These are phyloP conservation scores for Hydrolagus affinis DNA, from an alignment of 2,113 vertebrate genomes.

Conservation along the genomic window DNA sequence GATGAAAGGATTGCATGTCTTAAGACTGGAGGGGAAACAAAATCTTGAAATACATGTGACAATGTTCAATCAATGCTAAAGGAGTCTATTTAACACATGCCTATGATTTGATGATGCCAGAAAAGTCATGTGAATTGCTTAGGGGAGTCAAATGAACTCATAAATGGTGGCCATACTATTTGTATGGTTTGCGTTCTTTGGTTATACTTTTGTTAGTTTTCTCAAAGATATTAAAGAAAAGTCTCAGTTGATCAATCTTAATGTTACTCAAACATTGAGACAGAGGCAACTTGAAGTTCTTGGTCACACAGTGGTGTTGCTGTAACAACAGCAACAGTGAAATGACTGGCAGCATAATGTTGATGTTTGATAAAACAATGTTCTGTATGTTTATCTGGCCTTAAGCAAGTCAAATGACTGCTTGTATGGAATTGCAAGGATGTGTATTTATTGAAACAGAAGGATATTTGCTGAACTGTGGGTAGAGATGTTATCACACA, in stretches of 20 bases:
- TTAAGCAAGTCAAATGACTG: background rate
- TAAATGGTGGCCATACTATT: background rate
- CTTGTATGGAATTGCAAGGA: background rate
- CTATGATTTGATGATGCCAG: too few relatives aligned
- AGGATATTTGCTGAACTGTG: background rate
- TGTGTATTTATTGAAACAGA: background rate
- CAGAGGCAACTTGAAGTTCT: background rate
- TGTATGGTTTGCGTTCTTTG: background rate
- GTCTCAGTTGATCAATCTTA: background rate
- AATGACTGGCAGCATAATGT: background rate
- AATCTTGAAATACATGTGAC: background rate
- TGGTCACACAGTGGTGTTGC: background rate
- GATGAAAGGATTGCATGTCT: background rate
- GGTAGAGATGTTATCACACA: too few relatives aligned
- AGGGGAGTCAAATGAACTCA: slow-evolving; percentile 3
- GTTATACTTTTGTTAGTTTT: background rate
- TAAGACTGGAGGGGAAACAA: background rate
- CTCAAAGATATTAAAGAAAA: background rate
- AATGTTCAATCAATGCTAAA: background rate
- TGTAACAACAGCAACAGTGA: background rate
- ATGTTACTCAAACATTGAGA: background rate
- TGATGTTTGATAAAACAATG: background rate
- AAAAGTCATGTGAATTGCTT: background rate
- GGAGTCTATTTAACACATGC: background rate
- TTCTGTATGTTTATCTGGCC: background rate